A percentile compares a stretch with the other conserved stretches of the same genome.
These are phyloP conservation scores for Craseonycteris thonglongyai DNA, from an alignment of 2,113 vertebrate species.

Conservation along the genomic window DNA sequence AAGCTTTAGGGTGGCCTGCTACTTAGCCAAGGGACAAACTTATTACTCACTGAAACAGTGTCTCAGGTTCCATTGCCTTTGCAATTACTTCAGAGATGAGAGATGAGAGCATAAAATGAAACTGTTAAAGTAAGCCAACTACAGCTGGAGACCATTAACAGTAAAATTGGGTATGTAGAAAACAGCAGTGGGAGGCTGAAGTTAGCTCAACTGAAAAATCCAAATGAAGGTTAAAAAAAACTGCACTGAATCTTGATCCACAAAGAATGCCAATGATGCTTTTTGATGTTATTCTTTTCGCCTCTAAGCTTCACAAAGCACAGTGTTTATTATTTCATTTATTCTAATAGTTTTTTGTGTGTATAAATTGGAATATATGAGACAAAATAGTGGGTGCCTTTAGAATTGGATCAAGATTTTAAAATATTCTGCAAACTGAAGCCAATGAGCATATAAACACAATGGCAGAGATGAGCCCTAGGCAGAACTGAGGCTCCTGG, in stretches of 20 bases:
- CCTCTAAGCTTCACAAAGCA: neutral
- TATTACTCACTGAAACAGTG: conserved; percentile 16
- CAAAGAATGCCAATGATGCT: neutral
- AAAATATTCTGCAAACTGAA: neutral
- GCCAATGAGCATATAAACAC: neutral
- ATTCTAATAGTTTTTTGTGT: neutral
- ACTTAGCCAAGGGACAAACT: conserved; percentile 34
- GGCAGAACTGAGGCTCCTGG: neutral
- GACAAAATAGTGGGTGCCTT: neutral
- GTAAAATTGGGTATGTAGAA: conserved; percentile 8
- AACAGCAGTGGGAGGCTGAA: conserved; percentile 4
- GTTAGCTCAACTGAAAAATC: conserved; percentile 17
- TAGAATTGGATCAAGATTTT: neutral
- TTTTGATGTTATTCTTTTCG: neutral
- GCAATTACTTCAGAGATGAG: conserved; percentile 59
- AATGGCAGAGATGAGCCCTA: neutral
- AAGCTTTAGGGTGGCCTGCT: neutral
- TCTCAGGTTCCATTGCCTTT: conserved; percentile 57
- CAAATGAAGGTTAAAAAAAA: neutral
- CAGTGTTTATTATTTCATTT: neutral
- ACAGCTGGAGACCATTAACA: conserved; percentile 61
- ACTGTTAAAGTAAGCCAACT: conserved; percentile 40
- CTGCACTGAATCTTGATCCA: neutral
- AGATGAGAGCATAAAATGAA: conserved; percentile 31
- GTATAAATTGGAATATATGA: neutral